phyloP scores from a whole-genome alignment of 2,797 vertebrate genomes.

The Gymnoscopelus braueri region DNA sequence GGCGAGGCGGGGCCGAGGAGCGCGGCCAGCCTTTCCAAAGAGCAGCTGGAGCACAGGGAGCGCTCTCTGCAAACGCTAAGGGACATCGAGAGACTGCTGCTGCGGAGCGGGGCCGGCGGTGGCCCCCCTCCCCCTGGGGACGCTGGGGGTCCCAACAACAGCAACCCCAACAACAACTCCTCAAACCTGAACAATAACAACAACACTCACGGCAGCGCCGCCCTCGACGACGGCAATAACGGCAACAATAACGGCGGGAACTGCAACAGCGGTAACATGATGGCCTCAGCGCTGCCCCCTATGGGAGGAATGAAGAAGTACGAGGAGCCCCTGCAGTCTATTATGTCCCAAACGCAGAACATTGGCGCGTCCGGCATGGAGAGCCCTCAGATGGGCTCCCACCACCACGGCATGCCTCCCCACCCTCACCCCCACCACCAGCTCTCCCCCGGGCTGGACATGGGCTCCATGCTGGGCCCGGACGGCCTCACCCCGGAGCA shows the following conservation, averaged over 20 bases:
- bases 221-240: constrained; percentile 68
- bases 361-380: constrained; percentile 85
- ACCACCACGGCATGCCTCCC: constrained; percentile 69
- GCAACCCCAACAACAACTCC: constrained; percentile 54
- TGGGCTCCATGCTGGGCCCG: constrained; percentile 90
- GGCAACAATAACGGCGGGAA: constrained; percentile 67
- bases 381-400: constrained; percentile 78
- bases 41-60: constrained; percentile 96
- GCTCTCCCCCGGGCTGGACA: constrained; percentile 83
- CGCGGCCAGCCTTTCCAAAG: constrained; percentile 90
- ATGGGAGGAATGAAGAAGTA: constrained; percentile 88
- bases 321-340: constrained; percentile 95
- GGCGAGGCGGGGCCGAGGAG: constrained; percentile 67
- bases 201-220: constrained; percentile 61
- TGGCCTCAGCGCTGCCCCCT: constrained; percentile 62
- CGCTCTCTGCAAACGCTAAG: constrained; percentile 95
- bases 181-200: constrained; percentile 70
- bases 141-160: constrained; percentile 58
- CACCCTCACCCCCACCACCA: constrained; percentile 77
- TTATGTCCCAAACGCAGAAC: constrained; percentile 95
- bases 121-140: constrained; percentile 54
- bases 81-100: constrained; percentile 93
- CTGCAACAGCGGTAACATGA: constrained; percentile 64
- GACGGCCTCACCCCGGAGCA: constrained; percentile 94
- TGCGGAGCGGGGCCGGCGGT: constrained; percentile 83